Base-by-base conservation (phyloP, 2,888 invertebrate genomes). In the Apeira syringaria region DNA sequence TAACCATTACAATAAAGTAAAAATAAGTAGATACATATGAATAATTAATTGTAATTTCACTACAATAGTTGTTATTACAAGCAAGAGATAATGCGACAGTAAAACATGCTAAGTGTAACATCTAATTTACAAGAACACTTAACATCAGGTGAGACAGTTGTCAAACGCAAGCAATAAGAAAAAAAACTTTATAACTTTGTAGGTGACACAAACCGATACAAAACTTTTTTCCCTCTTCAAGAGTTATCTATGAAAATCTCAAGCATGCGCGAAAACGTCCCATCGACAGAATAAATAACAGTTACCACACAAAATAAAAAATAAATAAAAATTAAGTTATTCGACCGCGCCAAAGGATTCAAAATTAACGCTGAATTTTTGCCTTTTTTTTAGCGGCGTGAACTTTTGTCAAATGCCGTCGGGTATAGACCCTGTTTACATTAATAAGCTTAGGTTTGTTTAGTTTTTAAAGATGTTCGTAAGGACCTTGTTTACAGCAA, bases 381-480 rank as follows among this genome's bases (percentile, higher is more conserved):
- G 2, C 7, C 17, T 85, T 82, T 38, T 35, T 11, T 26, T 35
- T 5, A n/a, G 7, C 7, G 7, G 68, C 73, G 76, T 50, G 50
- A 74, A 54, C 80, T 77, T 79, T 86, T 83, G 85, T 69, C 74
- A 75, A 76, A 40, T 53, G 71, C 85, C 83, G 86, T 62, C 73
- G 70, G 72, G 50, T 57, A 50, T 35, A 63, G 58, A n/a, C n/a
- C 41, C 50, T 64, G 50, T 69, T 66, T 59, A 49, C 50, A 51
- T 40, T 46, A 54, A 49, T 47, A 63, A 53, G 50, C 24, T 63
- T 76, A n/a, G n/a, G 62, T 76, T 74, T 76, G 66, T 66, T 61
- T 65, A 47, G 58, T 59, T 52, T 70, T 20, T 3, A 70, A 67
- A 53, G 56, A 46, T 51, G 44, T 44, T 42, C 35, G 9, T 56